Conservation (phyloP, 1,140 invertebrate genomes). For the Temnothorax nylanderi region DNA sequence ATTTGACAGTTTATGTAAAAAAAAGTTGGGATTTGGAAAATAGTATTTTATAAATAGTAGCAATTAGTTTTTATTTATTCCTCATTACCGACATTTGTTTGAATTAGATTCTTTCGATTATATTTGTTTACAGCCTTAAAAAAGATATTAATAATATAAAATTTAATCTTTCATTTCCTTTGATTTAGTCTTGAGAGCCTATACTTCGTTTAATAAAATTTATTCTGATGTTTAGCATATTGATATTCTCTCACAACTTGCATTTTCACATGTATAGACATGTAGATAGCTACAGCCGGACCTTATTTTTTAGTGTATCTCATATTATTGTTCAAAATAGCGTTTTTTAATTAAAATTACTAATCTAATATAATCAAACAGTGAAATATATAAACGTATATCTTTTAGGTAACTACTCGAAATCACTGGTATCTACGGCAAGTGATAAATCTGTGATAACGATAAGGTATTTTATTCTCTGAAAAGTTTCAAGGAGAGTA, state of each 20-base stretch:
- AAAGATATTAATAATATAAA: background rate
- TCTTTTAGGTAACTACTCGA: background rate
- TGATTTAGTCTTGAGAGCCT: no score
- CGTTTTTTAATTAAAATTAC: background rate
- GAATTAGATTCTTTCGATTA: background rate
- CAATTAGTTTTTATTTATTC: background rate
- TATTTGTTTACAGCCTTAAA: background rate
- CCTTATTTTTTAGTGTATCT: background rate
- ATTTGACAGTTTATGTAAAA: background rate
- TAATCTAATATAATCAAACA: background rate
- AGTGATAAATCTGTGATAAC: slow-evolving; percentile 3
- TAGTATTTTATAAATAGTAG: background rate
- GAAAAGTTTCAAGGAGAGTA: background rate
- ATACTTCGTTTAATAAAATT: no score
- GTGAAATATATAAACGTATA: background rate
- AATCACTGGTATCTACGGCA: background rate
- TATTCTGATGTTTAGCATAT: background rate
- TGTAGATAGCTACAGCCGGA: background rate
- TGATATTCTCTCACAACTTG: background rate
- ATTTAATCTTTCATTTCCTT: no score
- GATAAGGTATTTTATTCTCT: background rate
- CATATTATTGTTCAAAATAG: background rate
- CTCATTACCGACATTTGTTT: background rate
- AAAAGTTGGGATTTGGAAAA: background rate
- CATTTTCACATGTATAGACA: background rate